These are phyloP conservation scores for Oncorhynchus kisutch DNA, from an alignment of 2,113 vertebrate species.

Conservation along the genomic window DNA sequence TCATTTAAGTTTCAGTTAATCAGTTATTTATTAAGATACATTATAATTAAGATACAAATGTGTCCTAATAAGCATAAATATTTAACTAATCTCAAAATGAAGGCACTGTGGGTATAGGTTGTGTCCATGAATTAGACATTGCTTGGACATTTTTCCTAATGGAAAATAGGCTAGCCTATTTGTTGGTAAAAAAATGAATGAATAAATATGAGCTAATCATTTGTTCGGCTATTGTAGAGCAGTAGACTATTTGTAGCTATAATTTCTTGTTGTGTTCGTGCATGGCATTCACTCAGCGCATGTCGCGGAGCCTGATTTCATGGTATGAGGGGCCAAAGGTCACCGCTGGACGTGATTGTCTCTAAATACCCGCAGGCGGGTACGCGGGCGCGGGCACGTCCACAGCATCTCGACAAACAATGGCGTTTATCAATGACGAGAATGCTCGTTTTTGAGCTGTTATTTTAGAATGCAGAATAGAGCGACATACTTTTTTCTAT, in stretches of 20 bases:
- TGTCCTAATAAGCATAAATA: slow-evolving; percentile 24
- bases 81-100: slow-evolving; percentile 5
- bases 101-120: too few species aligned
- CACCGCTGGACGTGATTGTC: slow-evolving; percentile 60
- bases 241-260: not conserved
- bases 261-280: slow-evolving; percentile 20
- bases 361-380: slow-evolving; percentile 64
- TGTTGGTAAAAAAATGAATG: too few species aligned
- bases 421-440: not conserved
- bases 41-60: not conserved
- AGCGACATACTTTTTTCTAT: not conserved
- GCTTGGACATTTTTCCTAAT: too few species aligned
- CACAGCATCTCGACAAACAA: slow-evolving; percentile 44
- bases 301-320: slow-evolving; percentile 49
- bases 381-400: slow-evolving; percentile 38
- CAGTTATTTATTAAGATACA: too few species aligned
- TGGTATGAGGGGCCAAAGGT: slow-evolving; percentile 73
- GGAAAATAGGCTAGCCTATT: too few species aligned
- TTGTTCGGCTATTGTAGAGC: too few species aligned
- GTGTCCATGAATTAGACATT: too few species aligned
- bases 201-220: too few species aligned
- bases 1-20: too few species aligned
- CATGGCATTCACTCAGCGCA: slow-evolving; percentile 34
- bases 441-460: not conserved
- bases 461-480: not conserved